Evolutionary conservation across 2,113 vertebrate species (phyloP).

Genomic region (Naja naja): DNA sequence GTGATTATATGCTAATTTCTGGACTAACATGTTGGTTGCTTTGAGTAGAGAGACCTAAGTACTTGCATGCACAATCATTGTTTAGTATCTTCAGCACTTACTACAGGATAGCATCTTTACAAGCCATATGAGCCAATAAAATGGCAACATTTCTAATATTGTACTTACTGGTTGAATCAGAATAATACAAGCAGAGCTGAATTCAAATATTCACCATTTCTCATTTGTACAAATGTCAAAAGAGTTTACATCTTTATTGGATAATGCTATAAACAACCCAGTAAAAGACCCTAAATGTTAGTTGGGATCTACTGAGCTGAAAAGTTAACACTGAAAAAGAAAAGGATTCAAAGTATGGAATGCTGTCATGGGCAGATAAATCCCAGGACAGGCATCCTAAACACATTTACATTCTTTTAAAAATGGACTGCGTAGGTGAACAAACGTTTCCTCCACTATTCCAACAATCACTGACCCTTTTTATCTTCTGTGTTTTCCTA

Average conservation of each 20-base stretch:
- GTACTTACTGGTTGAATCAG: background rate
- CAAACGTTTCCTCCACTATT: background rate
- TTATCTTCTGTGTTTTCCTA: background rate
- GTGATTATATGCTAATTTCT: background rate
- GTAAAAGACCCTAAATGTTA: background rate
- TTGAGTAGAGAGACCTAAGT: background rate
- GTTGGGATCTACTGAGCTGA: background rate
- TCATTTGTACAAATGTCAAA: background rate
- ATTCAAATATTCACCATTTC: background rate
- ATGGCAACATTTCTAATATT: background rate
- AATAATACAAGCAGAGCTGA: background rate
- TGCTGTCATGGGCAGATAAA: background rate
- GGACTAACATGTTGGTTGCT: background rate
- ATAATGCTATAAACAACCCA: background rate
- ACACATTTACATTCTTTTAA: background rate
- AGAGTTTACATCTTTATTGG: background rate
- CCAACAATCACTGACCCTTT: too few relatives aligned
- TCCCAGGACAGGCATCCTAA: background rate
- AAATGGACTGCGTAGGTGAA: background rate
- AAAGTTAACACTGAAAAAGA: background rate
- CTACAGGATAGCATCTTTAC: background rate
- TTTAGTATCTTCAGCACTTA: background rate
- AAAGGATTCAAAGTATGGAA: background rate
- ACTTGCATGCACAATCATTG: background rate
- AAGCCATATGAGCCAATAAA: background rate